A percentile compares a stretch with the other conserved stretches of the same genome.
Evolutionary conservation across 1,140 invertebrate species (phyloP).

Genomic region (Phortica variegata): DNA sequence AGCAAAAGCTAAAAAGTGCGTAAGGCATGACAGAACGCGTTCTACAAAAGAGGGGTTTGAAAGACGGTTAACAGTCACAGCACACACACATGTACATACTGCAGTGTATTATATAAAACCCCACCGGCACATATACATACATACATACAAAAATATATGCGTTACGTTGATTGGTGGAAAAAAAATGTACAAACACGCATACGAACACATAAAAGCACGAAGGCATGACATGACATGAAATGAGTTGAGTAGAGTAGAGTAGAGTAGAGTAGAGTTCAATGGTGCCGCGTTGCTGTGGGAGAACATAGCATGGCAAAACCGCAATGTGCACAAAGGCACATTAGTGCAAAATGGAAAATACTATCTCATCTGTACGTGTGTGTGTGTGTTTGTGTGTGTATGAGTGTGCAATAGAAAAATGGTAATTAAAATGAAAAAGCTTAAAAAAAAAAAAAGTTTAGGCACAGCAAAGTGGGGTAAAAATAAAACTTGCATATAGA

Average conservation of each 20-base stretch:
- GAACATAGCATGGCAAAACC: constrained; percentile 12
- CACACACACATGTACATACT: constrained; percentile 13
- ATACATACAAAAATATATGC: constrained; percentile 20
- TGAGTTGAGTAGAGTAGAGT: too few species aligned
- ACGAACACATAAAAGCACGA: too few species aligned
- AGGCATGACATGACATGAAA: too few species aligned
- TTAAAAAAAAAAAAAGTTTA: too few species aligned
- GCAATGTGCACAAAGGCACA: constrained; percentile 51
- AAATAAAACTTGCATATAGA: too few species aligned
- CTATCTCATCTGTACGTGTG: not conserved
- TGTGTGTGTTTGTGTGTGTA: constrained; percentile 4
- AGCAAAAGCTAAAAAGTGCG: constrained; percentile 51
- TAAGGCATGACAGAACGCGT: too few species aligned
- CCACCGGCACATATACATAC: constrained; percentile 8
- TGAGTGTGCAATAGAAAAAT: constrained; percentile 1
- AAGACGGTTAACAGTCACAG: too few species aligned
- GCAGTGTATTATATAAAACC: constrained; percentile 1
- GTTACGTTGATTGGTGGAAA: constrained; percentile 53
- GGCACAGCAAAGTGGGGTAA: too few species aligned
- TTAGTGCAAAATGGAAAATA: constrained; percentile 52
- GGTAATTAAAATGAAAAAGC: constrained; percentile 1
- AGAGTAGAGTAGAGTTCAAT: too few species aligned
- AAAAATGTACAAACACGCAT: constrained; percentile 27
- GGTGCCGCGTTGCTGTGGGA: too few species aligned
- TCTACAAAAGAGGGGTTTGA: too few species aligned